Percentiles rank a stretch among this genome's conserved stretches.
Conservation (phyloP, 2,113 vertebrate genomes). For the Prochilodus magdalenae region DNA sequence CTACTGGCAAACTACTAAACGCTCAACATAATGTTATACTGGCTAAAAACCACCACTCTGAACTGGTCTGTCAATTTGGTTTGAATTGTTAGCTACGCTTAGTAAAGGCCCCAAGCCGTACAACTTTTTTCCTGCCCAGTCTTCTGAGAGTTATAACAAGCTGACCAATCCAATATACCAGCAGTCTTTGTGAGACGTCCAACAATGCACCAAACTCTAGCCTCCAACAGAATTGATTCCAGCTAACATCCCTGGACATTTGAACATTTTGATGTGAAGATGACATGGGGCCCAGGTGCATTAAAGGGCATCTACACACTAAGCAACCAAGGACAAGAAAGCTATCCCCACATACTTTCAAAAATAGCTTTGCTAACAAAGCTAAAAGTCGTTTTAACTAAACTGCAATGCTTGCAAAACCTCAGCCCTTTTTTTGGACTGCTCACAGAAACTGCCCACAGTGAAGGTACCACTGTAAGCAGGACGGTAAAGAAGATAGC, state of each 20-base stretch:
- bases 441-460: background rate
- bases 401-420: background rate
- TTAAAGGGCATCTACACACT: background rate
- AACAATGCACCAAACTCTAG: background rate
- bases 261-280: background rate
- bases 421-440: background rate
- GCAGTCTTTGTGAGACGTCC: background rate
- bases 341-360: background rate
- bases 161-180: no score
- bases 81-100: no score
- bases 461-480: background rate
- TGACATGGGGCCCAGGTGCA: background rate
- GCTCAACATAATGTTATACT: no score
- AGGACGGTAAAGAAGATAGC: slow-evolving; percentile 15
- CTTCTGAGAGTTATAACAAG: no score
- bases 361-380: background rate
- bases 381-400: background rate
- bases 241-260: background rate
- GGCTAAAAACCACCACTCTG: no score
- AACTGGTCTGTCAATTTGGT: no score
- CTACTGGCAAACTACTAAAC: no score
- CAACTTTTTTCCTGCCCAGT: no score
- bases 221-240: slow-evolving; percentile 7
- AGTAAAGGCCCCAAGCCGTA: no score
- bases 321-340: background rate